Evolutionary conservation across 2,888 invertebrate species (phyloP), one percentile per base, ranked within the genome.

Genomic region (Metellina segmentata): DNA sequence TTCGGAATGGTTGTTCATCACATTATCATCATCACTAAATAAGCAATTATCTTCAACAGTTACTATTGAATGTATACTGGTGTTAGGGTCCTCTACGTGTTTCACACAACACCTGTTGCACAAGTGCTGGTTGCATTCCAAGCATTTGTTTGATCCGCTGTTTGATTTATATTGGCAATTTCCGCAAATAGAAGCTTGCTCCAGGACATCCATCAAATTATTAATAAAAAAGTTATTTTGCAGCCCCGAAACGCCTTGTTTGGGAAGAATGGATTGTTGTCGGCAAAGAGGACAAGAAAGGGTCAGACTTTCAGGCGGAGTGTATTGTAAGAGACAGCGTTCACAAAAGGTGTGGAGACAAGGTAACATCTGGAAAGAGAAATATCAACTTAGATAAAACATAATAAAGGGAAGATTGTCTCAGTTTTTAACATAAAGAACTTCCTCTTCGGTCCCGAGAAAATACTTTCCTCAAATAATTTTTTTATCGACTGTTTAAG

Each of bases 281-380:
- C 95, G 94, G 93, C 96, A 96, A 81, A 95, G 94, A 5, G 95
- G 95, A 93, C 96, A 96, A 61, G 95, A 95, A 20, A 95, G 94
- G 6, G 95, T 95, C 77, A 95, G 94, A 93, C 95, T 95, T 94
- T 95, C 95, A 0, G 95, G 93, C 6, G 95, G 95, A 81, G 95
- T 95, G 94, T 95, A 95, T 87, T 94, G 94, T 49, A 94, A 94
- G 85, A 96, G 94, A 93, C 96, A 96, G 86, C 94, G 93, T 94
- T 95, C 95, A 93, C 96, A 96, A 94, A 96, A 96, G 34, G 95
- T 95, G 94, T 96, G 96, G 51, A 95, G 94, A 93, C 96, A 96
- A 13, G 95, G 95, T 85, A 96, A 94, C 81, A 95, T 95, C 94
- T 95, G 83, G 1, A 90, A 82, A 77, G 34, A 82, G 16, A 85